Percentiles rank a stretch among this genome's conserved stretches.
Evolutionary conservation across 2,888 invertebrate species (phyloP).

Genomic region (Invenusta paracnida): DNA sequence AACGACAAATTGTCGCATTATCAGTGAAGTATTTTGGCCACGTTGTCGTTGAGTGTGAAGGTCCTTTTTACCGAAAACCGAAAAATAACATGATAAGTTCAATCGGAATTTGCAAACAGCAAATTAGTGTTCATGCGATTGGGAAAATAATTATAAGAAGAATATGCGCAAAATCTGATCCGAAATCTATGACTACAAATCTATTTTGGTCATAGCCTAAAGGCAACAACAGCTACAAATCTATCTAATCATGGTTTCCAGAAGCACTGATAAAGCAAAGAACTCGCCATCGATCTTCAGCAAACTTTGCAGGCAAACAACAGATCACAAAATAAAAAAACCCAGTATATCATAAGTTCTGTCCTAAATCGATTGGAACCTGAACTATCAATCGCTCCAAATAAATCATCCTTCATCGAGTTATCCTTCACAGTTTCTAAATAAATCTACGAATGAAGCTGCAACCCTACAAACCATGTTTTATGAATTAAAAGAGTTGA

Average conservation of each 20-base stretch:
- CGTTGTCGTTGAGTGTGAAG: slow-evolving; percentile 22
- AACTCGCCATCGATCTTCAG: background rate
- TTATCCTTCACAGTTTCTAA: slow-evolving; percentile 8
- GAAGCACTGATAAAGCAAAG: slow-evolving; percentile 14
- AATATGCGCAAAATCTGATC: slow-evolving; percentile 26
- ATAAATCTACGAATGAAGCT: slow-evolving; percentile 11
- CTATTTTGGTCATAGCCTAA: background rate
- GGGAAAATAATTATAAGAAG: background rate
- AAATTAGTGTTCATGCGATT: background rate
- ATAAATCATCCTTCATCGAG: slow-evolving; percentile 2
- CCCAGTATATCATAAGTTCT: slow-evolving; percentile 16
- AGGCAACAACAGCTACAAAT: slow-evolving; percentile 29
- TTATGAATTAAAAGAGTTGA: slow-evolving; percentile 2
- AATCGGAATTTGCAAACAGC: slow-evolving; percentile 2
- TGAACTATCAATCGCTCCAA: slow-evolving; percentile 17
- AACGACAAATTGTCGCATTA: slow-evolving; percentile 1
- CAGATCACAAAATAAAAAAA: background rate
- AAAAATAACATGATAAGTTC: slow-evolving; percentile 4
- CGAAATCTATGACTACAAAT: background rate
- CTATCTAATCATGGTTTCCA: slow-evolving; percentile 18
- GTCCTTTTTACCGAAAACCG: slow-evolving; percentile 23
- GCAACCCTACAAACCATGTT: slow-evolving; percentile 23
- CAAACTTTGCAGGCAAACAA: slow-evolving; percentile 17
- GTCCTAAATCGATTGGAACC: slow-evolving; percentile 12
- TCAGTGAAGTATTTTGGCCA: slow-evolving; percentile 2